phyloP scores from a whole-genome alignment of 2,888 invertebrate genomes.

The Crossocerus cetratus region DNA sequence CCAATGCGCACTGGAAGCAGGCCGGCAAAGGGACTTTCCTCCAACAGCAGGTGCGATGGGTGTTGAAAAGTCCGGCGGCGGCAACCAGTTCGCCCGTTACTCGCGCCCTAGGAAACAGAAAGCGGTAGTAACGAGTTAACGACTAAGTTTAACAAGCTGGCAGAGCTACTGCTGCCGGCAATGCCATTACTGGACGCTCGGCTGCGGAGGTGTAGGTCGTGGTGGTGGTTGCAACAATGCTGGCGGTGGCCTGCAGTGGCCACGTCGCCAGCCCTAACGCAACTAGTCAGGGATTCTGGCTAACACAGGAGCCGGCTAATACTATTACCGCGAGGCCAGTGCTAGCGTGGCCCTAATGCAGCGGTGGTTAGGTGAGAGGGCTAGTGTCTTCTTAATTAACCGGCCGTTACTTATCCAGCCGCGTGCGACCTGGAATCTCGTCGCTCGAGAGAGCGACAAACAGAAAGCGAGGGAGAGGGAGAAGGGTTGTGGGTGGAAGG shows the following conservation, averaged over 20 bases:
- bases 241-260: neutral
- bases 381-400: conserved; percentile 44
- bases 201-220: neutral
- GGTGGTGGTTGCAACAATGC: neutral
- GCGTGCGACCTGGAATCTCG: neutral
- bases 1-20: neutral
- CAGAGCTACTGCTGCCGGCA: conserved; percentile 11
- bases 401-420: conserved; percentile 36
- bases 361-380: neutral
- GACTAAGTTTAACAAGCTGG: conserved; percentile 24
- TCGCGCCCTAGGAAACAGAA: neutral
- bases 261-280: neutral
- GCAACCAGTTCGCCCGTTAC: neutral
- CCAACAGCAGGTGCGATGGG: neutral
- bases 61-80: neutral
- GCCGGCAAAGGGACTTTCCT: neutral
- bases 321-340: neutral
- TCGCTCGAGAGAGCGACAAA: conserved; percentile 4
- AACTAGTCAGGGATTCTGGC: conserved; percentile 1
- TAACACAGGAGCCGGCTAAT: neutral
- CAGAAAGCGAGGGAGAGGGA: neutral
- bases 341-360: neutral
- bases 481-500: neutral
- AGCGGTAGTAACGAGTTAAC: conserved; percentile 24
- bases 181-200: neutral